Percentiles rank a stretch among this genome's conserved stretches.
Conservation (phyloP, 2,113 vertebrate genomes). For the Daboia siamensis region DNA sequence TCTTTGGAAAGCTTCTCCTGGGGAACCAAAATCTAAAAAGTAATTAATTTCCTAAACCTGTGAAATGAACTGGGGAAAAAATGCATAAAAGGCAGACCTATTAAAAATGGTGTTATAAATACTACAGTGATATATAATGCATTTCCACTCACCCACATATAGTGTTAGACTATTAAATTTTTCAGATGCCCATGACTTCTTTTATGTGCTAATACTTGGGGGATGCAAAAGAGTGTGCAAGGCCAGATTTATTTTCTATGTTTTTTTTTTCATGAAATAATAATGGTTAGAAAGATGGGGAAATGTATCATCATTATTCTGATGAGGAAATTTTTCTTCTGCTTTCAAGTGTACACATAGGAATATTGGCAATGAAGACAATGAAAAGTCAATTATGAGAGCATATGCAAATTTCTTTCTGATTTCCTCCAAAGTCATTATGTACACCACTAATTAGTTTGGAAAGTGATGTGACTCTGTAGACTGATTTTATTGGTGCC, state of each 20-base stretch:
- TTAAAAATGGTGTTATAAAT: neutral
- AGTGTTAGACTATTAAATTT: neutral
- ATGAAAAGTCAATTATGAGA: neutral
- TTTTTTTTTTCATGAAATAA: neutral
- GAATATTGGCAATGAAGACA: neutral
- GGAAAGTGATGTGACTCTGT: neutral
- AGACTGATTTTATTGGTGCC: too few relatives aligned
- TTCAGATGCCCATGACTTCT: neutral
- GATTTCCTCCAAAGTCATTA: neutral
- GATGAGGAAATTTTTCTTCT: too few relatives aligned
- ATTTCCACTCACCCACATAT: neutral
- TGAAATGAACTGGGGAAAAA: neutral
- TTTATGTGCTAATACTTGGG: neutral
- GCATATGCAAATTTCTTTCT: neutral
- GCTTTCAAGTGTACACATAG: neutral
- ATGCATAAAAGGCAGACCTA: neutral
- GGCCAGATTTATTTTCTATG: neutral
- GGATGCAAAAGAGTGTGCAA: neutral
- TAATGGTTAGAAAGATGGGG: neutral
- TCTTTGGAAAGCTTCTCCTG: neutral
- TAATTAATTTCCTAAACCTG: conserved; percentile 14
- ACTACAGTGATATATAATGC: neutral
- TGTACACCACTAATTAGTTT: neutral
- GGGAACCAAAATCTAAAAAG: neutral
- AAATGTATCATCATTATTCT: neutral